phyloP scores from a whole-genome alignment of 2,888 invertebrate genomes.

The Ectropis crepuscularia region DNA sequence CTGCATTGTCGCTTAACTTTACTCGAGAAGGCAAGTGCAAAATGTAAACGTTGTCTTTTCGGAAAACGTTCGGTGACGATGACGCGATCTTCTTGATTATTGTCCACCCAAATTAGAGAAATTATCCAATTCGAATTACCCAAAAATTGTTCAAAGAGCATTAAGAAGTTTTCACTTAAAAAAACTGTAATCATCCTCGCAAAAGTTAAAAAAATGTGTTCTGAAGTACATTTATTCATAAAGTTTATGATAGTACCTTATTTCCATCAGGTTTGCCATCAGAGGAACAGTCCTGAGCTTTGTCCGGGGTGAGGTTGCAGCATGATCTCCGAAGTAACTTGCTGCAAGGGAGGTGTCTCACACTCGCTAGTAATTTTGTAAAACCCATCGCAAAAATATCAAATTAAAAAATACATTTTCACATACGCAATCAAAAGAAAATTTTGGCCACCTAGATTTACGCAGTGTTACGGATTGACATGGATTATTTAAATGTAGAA shows the following conservation, averaged over 20 bases:
- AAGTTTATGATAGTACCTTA: constrained; percentile 22
- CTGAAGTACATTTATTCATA: no score
- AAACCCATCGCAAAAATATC: constrained; percentile 63
- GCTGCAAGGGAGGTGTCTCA: constrained; percentile 42
- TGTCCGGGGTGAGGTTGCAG: constrained; percentile 21
- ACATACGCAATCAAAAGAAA: constrained; percentile 39
- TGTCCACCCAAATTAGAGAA: no score
- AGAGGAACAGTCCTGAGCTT: constrained; percentile 2
- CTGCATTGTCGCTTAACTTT: no score
- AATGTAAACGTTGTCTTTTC: no score
- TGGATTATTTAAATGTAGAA: constrained; percentile 36
- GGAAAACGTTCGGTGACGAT: no score
- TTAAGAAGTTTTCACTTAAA: no score
- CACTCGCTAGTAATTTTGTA: constrained; percentile 65
- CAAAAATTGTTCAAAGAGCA: no score
- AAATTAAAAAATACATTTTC: constrained; percentile 34
- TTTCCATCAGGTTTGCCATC: constrained; percentile 35
- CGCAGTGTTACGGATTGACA: constrained; percentile 9
- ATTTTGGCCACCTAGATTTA: constrained; percentile 63
- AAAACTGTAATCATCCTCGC: no score
- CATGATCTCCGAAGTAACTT: constrained; percentile 35
- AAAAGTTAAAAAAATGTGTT: no score
- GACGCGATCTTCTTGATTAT: no score
- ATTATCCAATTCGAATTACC: no score
- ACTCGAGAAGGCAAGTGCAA: no score